Base-by-base conservation (phyloP, 2,888 invertebrate genomes). In the Physocephala rufipes region DNA sequence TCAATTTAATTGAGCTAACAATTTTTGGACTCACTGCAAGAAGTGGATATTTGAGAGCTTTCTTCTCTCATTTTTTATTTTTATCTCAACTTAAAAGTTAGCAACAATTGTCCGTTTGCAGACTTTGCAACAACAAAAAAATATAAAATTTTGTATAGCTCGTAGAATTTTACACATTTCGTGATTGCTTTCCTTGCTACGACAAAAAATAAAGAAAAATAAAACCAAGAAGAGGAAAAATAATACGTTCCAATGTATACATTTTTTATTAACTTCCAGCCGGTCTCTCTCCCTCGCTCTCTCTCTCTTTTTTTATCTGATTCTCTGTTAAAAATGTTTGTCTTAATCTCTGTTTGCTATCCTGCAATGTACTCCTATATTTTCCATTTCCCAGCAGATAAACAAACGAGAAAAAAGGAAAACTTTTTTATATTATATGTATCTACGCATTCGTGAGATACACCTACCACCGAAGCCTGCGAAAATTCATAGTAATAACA, bases 51-150 rank as follows among this genome's bases (percentile, higher is more conserved):
- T 36, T 36, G n/a, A n/a, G 21, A 53, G 2, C 9, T 36, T 36
- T 36, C 36, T 36, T 36, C 36, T 36, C 36, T 36, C 36, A 36
- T 7, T 36, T 36, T 9, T 36, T 4, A 36, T 36, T 36, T 36
- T 36, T 36, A 4, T 36, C 36, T 36, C 36, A 36, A 26, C 43
- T n/a, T 9, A 66, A 66, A 26, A 21, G 51, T 68, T 68, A 51
- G 68, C 68, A 68, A 68, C 68, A 68, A 68, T 68, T 68, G 68
- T 24, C 68, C 51, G 68, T 68, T 68, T 68, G 68, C 68, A 68
- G 62, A 68, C 16, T 43, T 43, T 26, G 15, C 43, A 24, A 28
- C 1, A 58, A 26, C 26, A 30, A 15, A 4, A 1, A 64, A n/a
- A 43, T 21, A n/a, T 16, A 51, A 28, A 64, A 64, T 7, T 26